Evolutionary conservation across 2,797 vertebrate genomes (phyloP), one percentile per base, ranked within the genome.

Genomic region (Tenualosa thibaudeaui): DNA sequence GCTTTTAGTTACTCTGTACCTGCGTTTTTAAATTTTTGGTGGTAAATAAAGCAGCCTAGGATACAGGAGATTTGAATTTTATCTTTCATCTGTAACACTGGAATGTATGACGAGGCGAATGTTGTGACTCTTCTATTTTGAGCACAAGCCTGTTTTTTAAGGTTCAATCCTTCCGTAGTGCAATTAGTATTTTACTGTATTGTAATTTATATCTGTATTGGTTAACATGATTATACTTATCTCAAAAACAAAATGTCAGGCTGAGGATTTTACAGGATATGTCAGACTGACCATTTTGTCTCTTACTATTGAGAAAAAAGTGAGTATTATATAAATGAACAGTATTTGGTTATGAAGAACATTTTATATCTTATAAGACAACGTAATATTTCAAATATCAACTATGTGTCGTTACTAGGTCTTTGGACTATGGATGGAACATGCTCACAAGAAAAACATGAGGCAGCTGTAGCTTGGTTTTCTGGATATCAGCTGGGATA

Each of bases 401-500:
- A 9, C 12, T 5, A 75, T 78, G 17, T 78, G 71, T 7, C 0
- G 17, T 43, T 78, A 46, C 40, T 19, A 78, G 37, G 40, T 46
- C 40, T 46, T 43, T 78, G 71, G 40, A 89, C 68, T 60, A 95
- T 95, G 94, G 92, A 94, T 78, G 53, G 37, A 60, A 85, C 65
- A 50, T 87, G 84, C 43, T n/a, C 82, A 26, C 87, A 84, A 2
- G 88, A 60, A 58, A 90, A 85, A 17, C 81, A 58, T 2, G 82
- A 93, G 2, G 12, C 90, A 17, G 78, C 92, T n/a, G 60, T 92
- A 19, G 85, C 84, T 87, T 96, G 96, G 95, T 96, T 97, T 43
- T 89, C 87, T 22, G 87, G 93, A 54, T 94, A 91, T 10, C 96
- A 97, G 86, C 85, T 90, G n/a, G 86, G 51, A 53, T 85, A 87